Evolutionary conservation across 2,113 vertebrate genomes (phyloP).

Genomic region (Chlorodrepanis virens): DNA sequence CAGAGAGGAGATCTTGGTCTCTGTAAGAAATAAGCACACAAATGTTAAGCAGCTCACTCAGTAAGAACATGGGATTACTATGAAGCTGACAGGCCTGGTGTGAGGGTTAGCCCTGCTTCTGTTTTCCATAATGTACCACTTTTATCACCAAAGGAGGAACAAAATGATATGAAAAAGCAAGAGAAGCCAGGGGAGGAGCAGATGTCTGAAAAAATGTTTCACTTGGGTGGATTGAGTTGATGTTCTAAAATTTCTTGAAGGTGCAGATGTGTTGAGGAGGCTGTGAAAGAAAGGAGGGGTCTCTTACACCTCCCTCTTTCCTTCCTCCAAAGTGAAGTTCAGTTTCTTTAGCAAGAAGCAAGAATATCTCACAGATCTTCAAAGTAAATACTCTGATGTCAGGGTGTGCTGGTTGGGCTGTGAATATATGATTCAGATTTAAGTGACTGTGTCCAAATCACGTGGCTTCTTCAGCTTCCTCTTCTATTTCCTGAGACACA

Average conservation of each 20-base stretch:
- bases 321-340: background rate
- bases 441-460: background rate
- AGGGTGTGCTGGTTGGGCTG: background rate
- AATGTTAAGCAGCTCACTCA: background rate
- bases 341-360: background rate
- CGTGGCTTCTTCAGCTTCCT: constrained; percentile 8
- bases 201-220: background rate
- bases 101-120: background rate
- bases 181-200: background rate
- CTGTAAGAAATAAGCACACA: background rate
- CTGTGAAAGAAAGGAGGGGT: background rate
- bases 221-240: background rate
- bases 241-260: background rate
- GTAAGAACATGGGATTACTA: background rate
- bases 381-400: background rate
- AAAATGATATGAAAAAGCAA: background rate
- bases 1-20: background rate
- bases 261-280: background rate
- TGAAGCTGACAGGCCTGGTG: background rate
- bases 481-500: background rate
- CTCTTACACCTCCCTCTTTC: background rate
- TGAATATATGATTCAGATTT: background rate
- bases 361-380: background rate
- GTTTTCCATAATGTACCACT: background rate
- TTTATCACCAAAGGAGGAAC: background rate